Base-by-base conservation (phyloP, 2,113 vertebrate species). In the Trachemys scripta region DNA sequence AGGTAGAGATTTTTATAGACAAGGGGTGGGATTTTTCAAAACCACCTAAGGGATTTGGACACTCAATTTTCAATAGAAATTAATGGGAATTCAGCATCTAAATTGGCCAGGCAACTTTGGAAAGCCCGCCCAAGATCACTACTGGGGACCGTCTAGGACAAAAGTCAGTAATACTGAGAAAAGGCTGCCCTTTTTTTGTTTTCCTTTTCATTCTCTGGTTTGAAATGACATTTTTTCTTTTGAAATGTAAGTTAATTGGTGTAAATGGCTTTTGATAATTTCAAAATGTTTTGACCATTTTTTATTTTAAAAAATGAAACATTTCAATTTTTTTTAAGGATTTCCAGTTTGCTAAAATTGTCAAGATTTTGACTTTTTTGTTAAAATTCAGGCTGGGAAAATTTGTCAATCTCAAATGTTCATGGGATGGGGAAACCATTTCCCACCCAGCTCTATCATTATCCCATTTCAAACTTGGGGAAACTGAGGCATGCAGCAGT, bases 171-270 rank as follows among this genome's bases (percentile, higher is more conserved):
- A 85, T 50, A 19, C 6, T 16, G 35, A 42, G 47, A 27, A 53
- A 93, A 93, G 19, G 90, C 62, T 80, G 19, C 14, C 90, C 22
- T 62, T 72, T 13, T 47, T 22, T 95, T 84, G 17, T 88, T 94
- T 88, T 31, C 85, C n/a, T 56, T 88, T 81, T 45, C 72, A 75
- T 53, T 91, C 53, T 1, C 65, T 69, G 65, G 35, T n/a, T 69
- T n/a, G 16, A n/a, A 38, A n/a, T n/a, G 17, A 69, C 35, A 5
- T 59, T 22, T 24, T 24, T 35, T 65, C 8, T n/a, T 69, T 69
- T 69, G 62, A 69, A 69, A 69, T 69, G 57, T 29, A n/a, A 20
- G 35, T 20, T 8, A n/a, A 69, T 69, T 38, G 10, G 14, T 5
- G 8, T n/a, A 35, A 69, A 69, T 69, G 35, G 65, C 9, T 17